These are phyloP conservation scores for Myopa tessellatipennis DNA, from an alignment of 2,888 invertebrate species.

Conservation along the genomic window DNA sequence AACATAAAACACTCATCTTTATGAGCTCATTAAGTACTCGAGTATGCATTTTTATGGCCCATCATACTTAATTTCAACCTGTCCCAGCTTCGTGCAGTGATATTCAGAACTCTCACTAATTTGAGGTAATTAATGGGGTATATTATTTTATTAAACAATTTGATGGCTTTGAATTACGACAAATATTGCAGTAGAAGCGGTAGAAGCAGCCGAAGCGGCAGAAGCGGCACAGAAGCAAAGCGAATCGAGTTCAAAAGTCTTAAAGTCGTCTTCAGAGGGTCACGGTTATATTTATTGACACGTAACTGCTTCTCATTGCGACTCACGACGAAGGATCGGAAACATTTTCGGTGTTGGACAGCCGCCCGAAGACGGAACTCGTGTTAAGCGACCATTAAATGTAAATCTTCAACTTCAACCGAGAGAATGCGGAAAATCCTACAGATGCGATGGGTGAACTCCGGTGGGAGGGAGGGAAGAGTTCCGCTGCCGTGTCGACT, in stretches of 20 bases:
- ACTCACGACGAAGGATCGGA: not conserved
- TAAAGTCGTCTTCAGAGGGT: not conserved
- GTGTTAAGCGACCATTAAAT: slow-evolving; percentile 41
- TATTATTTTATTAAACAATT: too few species aligned
- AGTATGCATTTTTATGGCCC: not conserved
- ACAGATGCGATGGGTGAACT: not conserved
- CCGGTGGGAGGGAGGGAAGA: not conserved
- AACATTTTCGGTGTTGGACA: not conserved
- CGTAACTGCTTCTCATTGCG: not conserved
- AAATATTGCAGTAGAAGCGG: too few species aligned
- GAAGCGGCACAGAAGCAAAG: not conserved
- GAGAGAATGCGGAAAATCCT: not conserved
- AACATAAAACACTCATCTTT: not conserved
- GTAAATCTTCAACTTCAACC: slow-evolving; percentile 44
- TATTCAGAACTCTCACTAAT: not conserved
- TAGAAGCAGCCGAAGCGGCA: not conserved
- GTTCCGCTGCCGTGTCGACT: slow-evolving; percentile 15
- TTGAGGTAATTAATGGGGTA: not conserved
- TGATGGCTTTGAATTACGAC: too few species aligned
- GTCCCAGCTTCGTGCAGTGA: not conserved
- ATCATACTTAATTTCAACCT: not conserved
- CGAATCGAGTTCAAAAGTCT: too few species aligned
- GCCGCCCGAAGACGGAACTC: not conserved
- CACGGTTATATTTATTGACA: not conserved
- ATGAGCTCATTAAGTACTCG: not conserved